A percentile compares a stretch with the other conserved stretches of the same genome.
phyloP scores from a whole-genome alignment of 92 coral and sea anemone genomes.

The Galaxea fascicularis region DNA sequence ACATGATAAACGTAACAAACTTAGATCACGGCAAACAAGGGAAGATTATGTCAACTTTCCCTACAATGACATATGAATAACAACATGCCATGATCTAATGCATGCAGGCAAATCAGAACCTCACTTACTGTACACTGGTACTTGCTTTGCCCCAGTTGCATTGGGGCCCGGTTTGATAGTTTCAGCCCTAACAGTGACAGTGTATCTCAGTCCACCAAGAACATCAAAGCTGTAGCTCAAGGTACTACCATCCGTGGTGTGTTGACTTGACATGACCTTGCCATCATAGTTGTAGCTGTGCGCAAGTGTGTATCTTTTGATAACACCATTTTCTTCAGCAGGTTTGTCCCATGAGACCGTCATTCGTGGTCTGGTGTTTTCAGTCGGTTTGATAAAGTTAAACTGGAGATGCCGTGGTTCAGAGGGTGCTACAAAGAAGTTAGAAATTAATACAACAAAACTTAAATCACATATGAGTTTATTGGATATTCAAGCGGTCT shows the following conservation, averaged over 20 bases:
- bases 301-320: slow-evolving; percentile 18
- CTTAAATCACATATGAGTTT: too few species aligned
- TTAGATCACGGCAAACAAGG: too few species aligned
- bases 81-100: too few species aligned
- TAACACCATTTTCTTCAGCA: slow-evolving; percentile 29
- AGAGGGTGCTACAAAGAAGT: background rate
- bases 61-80: too few species aligned
- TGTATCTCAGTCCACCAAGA: background rate
- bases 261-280: background rate
- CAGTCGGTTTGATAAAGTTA: background rate
- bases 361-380: slow-evolving; percentile 13
- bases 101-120: too few species aligned
- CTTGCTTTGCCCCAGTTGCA: background rate
- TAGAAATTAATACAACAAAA: background rate
- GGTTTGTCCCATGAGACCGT: slow-evolving; percentile 44
- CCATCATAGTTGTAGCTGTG: background rate
- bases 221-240: background rate
- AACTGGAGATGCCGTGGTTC: background rate
- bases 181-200: background rate
- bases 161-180: background rate
- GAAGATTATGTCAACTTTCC: too few species aligned
- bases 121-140: slow-evolving; percentile 5
- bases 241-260: background rate
- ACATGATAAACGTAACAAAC: too few species aligned
- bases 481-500: too few species aligned